These are phyloP conservation scores for Tricholaema leucomelas DNA, from an alignment of 2,113 vertebrate genomes.

Conservation along the genomic window DNA sequence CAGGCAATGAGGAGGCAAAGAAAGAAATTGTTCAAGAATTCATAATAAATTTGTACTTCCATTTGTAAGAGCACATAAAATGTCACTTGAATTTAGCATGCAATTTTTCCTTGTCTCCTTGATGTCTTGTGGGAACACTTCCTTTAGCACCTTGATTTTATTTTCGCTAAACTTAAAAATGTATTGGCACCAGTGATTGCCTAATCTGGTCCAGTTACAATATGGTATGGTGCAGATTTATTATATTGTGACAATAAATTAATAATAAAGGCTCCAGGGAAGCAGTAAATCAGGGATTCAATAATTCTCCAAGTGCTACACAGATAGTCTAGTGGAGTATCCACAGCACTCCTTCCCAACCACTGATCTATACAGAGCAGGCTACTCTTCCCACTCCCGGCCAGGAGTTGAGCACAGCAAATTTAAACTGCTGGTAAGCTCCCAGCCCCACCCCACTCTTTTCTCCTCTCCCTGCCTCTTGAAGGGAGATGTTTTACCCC, in stretches of 20 bases:
- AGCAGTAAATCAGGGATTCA: not conserved
- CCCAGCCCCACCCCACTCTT: not conserved
- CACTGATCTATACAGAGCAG: not conserved
- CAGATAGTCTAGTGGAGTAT: not conserved
- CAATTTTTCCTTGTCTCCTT: not conserved
- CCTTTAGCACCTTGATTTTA: not conserved
- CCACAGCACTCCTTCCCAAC: accelerated
- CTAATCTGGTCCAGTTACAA: not conserved
- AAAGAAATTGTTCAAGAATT: constrained; percentile 8
- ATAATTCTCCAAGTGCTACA: not conserved
- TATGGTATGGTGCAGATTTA: not conserved
- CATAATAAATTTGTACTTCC: not conserved
- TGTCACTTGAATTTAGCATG: not conserved
- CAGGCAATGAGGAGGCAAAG: not conserved
- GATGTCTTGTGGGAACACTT: not conserved
- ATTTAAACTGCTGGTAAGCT: not conserved
- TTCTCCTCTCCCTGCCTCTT: not conserved
- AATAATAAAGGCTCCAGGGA: not conserved
- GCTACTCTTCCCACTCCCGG: not conserved
- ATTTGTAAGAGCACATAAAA: not conserved
- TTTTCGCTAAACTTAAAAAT: not conserved
- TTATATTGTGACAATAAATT: not conserved
- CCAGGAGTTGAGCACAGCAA: accelerated
- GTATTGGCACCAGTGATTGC: not conserved
- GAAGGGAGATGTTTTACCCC: not conserved